These are phyloP conservation scores for Tetheella fluctuosa DNA, from an alignment of 2,888 invertebrate species.

Conservation along the genomic window DNA sequence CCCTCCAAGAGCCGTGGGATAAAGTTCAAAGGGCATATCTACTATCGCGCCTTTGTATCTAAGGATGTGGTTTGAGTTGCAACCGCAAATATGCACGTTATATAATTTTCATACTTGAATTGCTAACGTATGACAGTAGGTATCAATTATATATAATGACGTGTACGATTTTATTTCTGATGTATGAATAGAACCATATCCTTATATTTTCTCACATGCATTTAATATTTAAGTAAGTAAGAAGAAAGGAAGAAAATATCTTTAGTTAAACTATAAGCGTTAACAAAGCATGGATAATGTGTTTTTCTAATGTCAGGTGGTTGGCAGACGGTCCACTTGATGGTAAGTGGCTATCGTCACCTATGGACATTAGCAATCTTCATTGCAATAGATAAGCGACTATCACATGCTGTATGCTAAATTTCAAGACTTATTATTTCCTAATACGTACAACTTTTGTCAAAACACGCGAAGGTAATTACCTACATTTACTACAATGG, in stretches of 20 bases:
- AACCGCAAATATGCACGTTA: slow-evolving; percentile 47
- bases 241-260: too few relatives aligned
- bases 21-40: slow-evolving; percentile 66
- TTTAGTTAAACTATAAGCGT: too few relatives aligned
- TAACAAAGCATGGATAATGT: too few relatives aligned
- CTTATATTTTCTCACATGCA: background rate
- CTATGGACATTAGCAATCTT: too few relatives aligned
- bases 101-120: slow-evolving; percentile 45
- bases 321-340: too few relatives aligned
- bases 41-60: slow-evolving; percentile 58
- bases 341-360: too few relatives aligned
- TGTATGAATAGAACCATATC: background rate
- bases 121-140: slow-evolving; percentile 37
- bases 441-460: background rate
- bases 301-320: too few relatives aligned
- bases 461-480: background rate
- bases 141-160: slow-evolving; percentile 40
- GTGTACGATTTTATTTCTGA: slow-evolving; percentile 4
- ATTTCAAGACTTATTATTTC: too few relatives aligned
- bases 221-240: background rate
- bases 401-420: too few relatives aligned
- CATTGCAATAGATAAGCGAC: too few relatives aligned
- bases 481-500: too few relatives aligned
- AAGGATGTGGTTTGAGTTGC: slow-evolving; percentile 44
- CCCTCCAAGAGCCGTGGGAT: slow-evolving; percentile 47